These are phyloP conservation scores for Lucilia cuprina DNA, from an alignment of 1,140 invertebrate genomes.

Conservation along the genomic window DNA sequence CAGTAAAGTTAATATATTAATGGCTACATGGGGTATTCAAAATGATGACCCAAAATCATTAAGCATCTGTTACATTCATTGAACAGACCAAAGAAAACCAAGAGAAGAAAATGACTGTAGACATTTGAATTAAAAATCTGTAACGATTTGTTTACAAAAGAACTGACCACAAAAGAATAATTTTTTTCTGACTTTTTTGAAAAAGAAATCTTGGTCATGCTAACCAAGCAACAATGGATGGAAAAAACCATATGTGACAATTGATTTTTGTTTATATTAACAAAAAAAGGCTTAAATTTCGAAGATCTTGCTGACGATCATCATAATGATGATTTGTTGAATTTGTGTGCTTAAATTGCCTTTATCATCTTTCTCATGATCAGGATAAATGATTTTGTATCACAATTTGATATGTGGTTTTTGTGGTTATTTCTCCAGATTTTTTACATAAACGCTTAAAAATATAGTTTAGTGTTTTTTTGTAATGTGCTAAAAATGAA, in stretches of 20 bases:
- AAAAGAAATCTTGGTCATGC: not conserved
- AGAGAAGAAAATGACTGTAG: not conserved
- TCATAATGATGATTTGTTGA: not conserved
- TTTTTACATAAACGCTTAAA: not conserved
- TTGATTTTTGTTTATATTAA: not conserved
- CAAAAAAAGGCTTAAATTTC: not conserved
- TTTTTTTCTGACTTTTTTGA: not conserved
- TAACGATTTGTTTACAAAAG: not conserved
- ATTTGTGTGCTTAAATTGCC: not conserved
- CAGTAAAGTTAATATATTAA: not conserved
- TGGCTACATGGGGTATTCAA: not conserved
- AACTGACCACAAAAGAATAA: not conserved
- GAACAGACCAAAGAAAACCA: too few species aligned
- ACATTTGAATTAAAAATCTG: not conserved
- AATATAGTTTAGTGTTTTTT: not conserved
- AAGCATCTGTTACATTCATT: not conserved
- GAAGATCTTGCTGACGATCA: not conserved
- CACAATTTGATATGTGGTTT: not conserved
- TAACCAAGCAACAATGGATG: not conserved
- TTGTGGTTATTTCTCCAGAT: not conserved
- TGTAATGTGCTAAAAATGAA: constrained; percentile 5
- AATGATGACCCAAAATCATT: not conserved
- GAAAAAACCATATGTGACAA: not conserved
- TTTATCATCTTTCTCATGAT: not conserved
- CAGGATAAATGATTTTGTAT: not conserved